A percentile compares a stretch with the other conserved stretches of the same genome.
These are phyloP conservation scores for Drosophila sulfurigaster DNA, from an alignment of 1,140 invertebrate species.

Conservation along the genomic window DNA sequence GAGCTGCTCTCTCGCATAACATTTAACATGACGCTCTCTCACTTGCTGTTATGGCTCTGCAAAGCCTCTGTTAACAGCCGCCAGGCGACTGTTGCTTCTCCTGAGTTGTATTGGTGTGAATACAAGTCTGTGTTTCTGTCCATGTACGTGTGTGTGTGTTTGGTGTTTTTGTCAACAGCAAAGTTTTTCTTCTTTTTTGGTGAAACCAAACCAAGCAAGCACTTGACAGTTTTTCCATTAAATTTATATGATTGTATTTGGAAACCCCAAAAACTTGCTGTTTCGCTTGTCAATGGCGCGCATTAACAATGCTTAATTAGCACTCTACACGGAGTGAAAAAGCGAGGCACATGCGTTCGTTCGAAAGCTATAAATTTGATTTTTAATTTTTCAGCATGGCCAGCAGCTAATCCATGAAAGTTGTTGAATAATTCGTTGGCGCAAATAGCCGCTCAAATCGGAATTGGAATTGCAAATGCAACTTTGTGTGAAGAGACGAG, in stretches of 20 bases:
- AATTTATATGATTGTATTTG: slow-evolving; percentile 66
- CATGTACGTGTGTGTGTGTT: background rate
- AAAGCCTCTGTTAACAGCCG: slow-evolving; percentile 24
- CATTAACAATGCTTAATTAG: slow-evolving; percentile 70
- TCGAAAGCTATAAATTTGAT: background rate
- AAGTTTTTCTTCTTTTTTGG: slow-evolving; percentile 40
- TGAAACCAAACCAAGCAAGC: slow-evolving; percentile 55
- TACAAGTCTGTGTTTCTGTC: slow-evolving; percentile 13
- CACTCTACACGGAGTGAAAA: slow-evolving; percentile 1
- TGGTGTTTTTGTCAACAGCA: slow-evolving; percentile 53
- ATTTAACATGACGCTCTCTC: slow-evolving; percentile 18
- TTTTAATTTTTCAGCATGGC: background rate
- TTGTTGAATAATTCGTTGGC: slow-evolving; percentile 63
- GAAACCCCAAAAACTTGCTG: slow-evolving; percentile 55
- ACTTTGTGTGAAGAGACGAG: slow-evolving; percentile 17
- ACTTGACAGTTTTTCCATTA: slow-evolving; percentile 68
- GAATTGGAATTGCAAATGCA: slow-evolving; percentile 60
- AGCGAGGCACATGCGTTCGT: background rate
- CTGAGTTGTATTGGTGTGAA: slow-evolving; percentile 1
- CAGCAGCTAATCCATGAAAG: slow-evolving; percentile 37
- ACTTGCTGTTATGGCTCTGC: slow-evolving; percentile 36
- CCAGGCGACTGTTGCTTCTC: slow-evolving; percentile 43
- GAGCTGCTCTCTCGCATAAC: background rate
- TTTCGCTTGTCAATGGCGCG: slow-evolving; percentile 61
- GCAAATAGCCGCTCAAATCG: slow-evolving; percentile 69